These are phyloP conservation scores for Microctenopoma steveboyesi DNA, from an alignment of 2,797 vertebrate genomes.

Conservation along the genomic window DNA sequence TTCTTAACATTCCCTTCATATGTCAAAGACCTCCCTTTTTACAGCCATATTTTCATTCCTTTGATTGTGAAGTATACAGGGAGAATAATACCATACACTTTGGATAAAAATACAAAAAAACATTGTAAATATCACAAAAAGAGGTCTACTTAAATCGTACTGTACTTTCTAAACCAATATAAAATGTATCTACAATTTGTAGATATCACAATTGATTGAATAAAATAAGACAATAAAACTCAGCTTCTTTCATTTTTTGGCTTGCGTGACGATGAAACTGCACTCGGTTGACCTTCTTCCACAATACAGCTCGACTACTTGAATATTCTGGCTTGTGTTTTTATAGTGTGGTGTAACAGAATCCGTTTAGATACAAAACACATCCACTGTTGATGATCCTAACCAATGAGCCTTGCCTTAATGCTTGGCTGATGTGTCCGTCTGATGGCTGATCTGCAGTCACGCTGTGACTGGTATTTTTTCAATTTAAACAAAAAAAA, in stretches of 20 bases:
- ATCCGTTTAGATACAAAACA: constrained; percentile 48
- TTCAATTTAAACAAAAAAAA: not conserved
- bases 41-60: constrained; percentile 73
- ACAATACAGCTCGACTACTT: constrained; percentile 30
- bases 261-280: constrained; percentile 14
- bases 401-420: constrained; percentile 67
- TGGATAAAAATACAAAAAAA: constrained; percentile 28
- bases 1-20: constrained; percentile 52
- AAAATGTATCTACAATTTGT: constrained; percentile 84
- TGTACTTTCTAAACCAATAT: constrained; percentile 86
- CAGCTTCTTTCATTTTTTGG: constrained; percentile 18
- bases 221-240: constrained; percentile 77
- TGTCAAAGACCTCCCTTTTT: constrained; percentile 66
- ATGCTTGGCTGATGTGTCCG: constrained; percentile 24
- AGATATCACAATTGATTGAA: constrained; percentile 85
- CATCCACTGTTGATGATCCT: constrained; percentile 60
- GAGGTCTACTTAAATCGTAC: constrained; percentile 84
- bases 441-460: constrained; percentile 3
- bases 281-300: constrained; percentile 32
- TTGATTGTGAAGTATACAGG: constrained; percentile 68
- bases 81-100: constrained; percentile 65
- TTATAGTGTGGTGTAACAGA: constrained; percentile 63
- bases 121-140: constrained; percentile 82
- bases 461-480: constrained; percentile 1
- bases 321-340: constrained; percentile 57